Conservation (phyloP, 2,113 vertebrate species). For the Conger conger region DNA sequence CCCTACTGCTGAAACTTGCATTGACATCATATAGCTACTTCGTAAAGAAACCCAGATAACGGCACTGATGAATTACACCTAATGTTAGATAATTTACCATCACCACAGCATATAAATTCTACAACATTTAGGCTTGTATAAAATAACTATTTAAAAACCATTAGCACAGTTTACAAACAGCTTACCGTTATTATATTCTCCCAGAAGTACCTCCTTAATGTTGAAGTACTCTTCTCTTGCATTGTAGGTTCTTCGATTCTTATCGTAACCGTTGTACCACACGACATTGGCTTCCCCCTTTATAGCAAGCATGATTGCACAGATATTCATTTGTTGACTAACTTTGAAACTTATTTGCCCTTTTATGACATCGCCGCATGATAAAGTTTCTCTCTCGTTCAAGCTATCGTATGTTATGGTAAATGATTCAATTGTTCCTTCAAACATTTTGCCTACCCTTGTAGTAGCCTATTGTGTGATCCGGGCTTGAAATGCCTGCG, state of each 20-base stretch:
- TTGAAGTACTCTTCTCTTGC: not conserved
- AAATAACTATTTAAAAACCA: not conserved
- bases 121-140: too few species aligned
- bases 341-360: not conserved
- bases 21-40: too few species aligned
- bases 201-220: not conserved
- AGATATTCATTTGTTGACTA: not conserved
- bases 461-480: not conserved
- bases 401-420: not conserved
- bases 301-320: not conserved
- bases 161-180: not conserved
- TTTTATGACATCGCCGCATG: not conserved
- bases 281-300: not conserved
- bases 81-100: too few species aligned
- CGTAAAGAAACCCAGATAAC: too few species aligned
- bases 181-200: not conserved
- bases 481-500: too few species aligned
- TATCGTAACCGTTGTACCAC: not conserved
- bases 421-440: not conserved
- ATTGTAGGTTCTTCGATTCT: not conserved
- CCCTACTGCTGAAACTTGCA: too few species aligned
- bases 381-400: not conserved
- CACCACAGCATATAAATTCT: too few species aligned
- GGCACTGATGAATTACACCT: too few species aligned
- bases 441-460: not conserved